Percentiles rank a stretch among this genome's conserved stretches.
These are phyloP conservation scores for Drosophila kikkawai DNA, from an alignment of 1,140 invertebrate genomes.

Conservation along the genomic window DNA sequence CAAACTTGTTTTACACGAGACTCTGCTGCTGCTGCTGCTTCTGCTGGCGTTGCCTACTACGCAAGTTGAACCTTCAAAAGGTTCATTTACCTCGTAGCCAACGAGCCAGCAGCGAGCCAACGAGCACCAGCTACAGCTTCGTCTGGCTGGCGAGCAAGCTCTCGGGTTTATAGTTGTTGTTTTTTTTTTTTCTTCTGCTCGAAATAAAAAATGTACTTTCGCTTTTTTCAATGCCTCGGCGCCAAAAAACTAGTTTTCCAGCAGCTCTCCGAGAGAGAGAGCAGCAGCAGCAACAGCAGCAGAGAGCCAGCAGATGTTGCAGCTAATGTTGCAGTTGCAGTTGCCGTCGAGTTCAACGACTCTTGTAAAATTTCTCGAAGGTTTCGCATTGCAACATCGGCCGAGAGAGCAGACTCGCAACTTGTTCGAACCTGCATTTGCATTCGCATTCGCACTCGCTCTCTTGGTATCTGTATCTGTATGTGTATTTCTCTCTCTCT, in stretches of 20 bases:
- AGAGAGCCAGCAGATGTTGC: conserved; percentile 2
- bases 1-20: conserved; percentile 79
- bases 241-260: conserved; percentile 79
- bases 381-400: conserved; percentile 82
- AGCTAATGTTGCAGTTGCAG: conserved; percentile 37
- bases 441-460: conserved; percentile 40
- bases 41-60: conserved; percentile 63
- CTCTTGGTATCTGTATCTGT: conserved; percentile 1
- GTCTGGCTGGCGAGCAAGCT: conserved; percentile 7
- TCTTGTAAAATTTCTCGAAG: conserved; percentile 84
- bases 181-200: conserved; percentile 6
- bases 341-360: conserved; percentile 74
- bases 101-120: conserved; percentile 24
- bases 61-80: conserved; percentile 85
- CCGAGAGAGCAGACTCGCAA: conserved; percentile 36
- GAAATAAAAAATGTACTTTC: conserved; percentile 83
- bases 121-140: conserved; percentile 12
- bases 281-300: background rate
- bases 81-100: conserved; percentile 81
- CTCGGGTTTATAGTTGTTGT: conserved; percentile 5
- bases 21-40: background rate
- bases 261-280: conserved; percentile 24
- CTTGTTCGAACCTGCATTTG: conserved; percentile 76
- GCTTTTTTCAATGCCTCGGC: conserved; percentile 85
- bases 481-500: conserved; percentile 13